Evolutionary conservation across 2,888 invertebrate genomes (phyloP), one percentile per base, ranked within the genome.

Genomic region (Rapana venosa): DNA sequence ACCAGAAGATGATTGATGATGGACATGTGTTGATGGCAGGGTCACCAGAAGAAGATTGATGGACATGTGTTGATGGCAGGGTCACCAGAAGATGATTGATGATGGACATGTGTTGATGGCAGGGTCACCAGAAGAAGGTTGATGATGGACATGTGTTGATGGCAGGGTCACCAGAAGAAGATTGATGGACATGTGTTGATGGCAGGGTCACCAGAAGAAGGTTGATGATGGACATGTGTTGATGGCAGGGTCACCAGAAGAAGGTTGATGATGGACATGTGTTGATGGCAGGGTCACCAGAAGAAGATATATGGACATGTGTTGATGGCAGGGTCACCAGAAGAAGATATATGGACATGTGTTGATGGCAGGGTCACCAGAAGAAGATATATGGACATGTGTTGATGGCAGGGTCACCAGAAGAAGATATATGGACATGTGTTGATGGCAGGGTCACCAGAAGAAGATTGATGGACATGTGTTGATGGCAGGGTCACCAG

Each of bases 41-140:
- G 92, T 97, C 98, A 93, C 98, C 98, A 94, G 97, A 98, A 93
- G 97, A 97, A n/a, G n/a, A n/a, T n/a, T n/a, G n/a, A 13, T 66
- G 4, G 20, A 66, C 4, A 66, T 17, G 2, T 66, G n/a, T 2
- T 66, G 26, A 1, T 47, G 81, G 0, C 96, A 97, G 98, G 97
- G 92, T 97, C 98, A 93, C 98, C 98, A 94, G 97, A 98, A 93
- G 97, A 97, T n/a, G n/a, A n/a, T n/a, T n/a, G n/a, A n/a, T n/a
- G n/a, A 13, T 66, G 4, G 20, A 66, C 4, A 66, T 17, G 2
- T 66, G n/a, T 2, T 66, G 26, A 1, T 47, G 81, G 0, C 96
- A 97, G 98, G 97, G 92, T 97, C 98, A 93, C 98, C 98, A 94
- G 97, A 98, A 93, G 97, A 97, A n/a, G n/a, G n/a, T n/a, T n/a